Conservation (phyloP, 2,797 vertebrate genomes). For the Anguilla obscura region DNA sequence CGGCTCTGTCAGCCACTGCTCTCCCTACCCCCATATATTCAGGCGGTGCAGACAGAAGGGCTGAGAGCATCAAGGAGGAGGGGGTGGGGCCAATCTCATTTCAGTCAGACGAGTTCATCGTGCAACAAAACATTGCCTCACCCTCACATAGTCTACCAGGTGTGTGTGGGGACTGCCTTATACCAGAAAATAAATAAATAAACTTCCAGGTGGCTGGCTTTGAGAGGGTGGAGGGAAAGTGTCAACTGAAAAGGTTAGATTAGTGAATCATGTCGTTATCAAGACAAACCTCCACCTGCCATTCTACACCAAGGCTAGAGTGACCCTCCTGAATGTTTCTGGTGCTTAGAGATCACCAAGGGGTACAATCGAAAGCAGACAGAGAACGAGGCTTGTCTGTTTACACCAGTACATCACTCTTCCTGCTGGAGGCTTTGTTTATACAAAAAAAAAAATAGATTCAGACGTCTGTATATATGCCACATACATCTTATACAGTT, state of each 20-base stretch:
- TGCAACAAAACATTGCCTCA: neutral
- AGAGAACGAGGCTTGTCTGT: neutral
- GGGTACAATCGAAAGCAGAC: neutral
- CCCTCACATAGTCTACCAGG: neutral
- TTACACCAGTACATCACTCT: neutral
- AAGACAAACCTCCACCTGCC: neutral
- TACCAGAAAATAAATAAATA: neutral
- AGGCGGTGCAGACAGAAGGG: neutral
- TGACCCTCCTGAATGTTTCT: neutral
- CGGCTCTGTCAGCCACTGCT: too few relatives aligned
- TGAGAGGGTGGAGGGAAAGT: neutral
- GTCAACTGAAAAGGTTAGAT: slow-evolving; percentile 14
- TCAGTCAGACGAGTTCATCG: neutral
- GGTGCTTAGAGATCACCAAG: neutral
- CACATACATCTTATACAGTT: neutral
- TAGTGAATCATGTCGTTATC: slow-evolving; percentile 20
- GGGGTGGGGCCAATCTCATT: neutral
- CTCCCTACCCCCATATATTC: too few relatives aligned
- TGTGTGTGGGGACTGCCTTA: neutral
- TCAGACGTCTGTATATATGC: neutral
- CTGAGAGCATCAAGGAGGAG: neutral
- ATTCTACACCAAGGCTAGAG: slow-evolving; percentile 7
- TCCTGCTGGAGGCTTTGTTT: neutral
- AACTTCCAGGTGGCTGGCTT: neutral
- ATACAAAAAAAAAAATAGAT: neutral